A percentile compares a stretch with the other conserved stretches of the same genome.
Conservation (phyloP, 2,888 invertebrate genomes). For the Microctonus hyperodae region DNA sequence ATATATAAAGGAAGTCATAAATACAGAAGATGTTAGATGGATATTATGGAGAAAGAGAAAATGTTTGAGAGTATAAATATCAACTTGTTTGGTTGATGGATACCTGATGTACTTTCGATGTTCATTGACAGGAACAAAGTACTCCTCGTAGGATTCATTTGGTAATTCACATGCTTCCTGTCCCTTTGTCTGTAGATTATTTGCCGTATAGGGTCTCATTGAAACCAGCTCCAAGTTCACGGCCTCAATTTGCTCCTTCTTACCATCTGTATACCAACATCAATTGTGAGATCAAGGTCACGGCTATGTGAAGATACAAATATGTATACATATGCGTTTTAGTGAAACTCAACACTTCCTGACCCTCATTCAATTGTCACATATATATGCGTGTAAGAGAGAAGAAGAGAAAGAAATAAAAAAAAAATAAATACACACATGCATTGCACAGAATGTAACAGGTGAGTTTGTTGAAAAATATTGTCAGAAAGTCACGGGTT, state of each 20-base stretch:
- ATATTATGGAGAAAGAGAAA: not conserved
- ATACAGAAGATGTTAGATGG: constrained; percentile 7
- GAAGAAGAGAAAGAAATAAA: constrained; percentile 13
- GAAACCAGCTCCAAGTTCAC: constrained; percentile 83
- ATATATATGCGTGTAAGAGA: constrained; percentile 4
- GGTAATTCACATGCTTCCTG: constrained; percentile 64
- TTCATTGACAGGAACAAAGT: constrained; percentile 85
- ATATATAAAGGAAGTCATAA: constrained; percentile 15
- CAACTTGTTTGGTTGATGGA: not conserved
- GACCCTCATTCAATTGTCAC: constrained; percentile 37
- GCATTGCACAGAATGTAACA: constrained; percentile 24
- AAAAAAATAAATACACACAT: too few species aligned
- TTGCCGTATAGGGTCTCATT: constrained; percentile 70
- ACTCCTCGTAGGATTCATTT: constrained; percentile 80
- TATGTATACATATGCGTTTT: constrained; percentile 23
- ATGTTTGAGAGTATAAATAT: constrained; percentile 1
- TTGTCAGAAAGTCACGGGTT: constrained; percentile 35
- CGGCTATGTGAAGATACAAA: constrained; percentile 14
- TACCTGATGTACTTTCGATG: constrained; percentile 87
- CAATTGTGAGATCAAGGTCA: constrained; percentile 38
- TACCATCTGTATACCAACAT: constrained; percentile 46
- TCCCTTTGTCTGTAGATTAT: constrained; percentile 62
- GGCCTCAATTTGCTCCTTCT: constrained; percentile 69
- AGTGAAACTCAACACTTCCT: constrained; percentile 42
- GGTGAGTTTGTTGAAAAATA: constrained; percentile 30